A percentile compares a stretch with the other conserved stretches of the same genome.
Conservation (phyloP, 2,888 invertebrate species). For the Agriopis aurantiaria region DNA sequence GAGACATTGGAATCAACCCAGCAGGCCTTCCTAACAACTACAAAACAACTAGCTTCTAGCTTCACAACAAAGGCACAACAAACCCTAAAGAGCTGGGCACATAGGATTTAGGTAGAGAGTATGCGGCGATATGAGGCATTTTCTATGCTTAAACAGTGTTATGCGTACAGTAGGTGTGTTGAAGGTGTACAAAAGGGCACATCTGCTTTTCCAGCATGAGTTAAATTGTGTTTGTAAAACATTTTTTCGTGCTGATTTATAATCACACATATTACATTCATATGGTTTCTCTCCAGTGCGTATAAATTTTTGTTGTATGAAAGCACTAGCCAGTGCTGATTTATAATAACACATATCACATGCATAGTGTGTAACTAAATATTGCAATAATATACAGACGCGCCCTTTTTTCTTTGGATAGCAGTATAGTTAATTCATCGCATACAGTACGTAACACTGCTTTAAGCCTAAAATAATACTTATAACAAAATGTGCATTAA, state of each 20-base stretch:
- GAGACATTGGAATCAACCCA: constrained; percentile 39
- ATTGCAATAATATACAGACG: no score
- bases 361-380: neutral
- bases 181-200: neutral
- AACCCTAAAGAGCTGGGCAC: constrained; percentile 45
- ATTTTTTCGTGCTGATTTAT: no score
- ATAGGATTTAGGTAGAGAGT: constrained; percentile 21
- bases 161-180: neutral
- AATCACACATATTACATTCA: constrained; percentile 1
- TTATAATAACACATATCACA: neutral
- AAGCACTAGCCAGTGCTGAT: neutral
- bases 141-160: neutral
- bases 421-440: neutral
- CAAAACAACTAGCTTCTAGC: constrained; percentile 49
- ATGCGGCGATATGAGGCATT: constrained; percentile 18
- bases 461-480: constrained; percentile 1
- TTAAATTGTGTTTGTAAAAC: no score
- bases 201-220: neutral
- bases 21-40: constrained; percentile 50
- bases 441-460: neutral
- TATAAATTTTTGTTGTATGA: neutral
- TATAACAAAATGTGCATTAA: constrained; percentile 3
- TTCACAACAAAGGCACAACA: constrained; percentile 49
- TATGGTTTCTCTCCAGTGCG: neutral
- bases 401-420: neutral